A percentile compares a stretch with the other conserved stretches of the same genome.
These are phyloP conservation scores for Peromyscus maniculatus DNA, from an alignment of 2,113 vertebrate species.

Conservation along the genomic window DNA sequence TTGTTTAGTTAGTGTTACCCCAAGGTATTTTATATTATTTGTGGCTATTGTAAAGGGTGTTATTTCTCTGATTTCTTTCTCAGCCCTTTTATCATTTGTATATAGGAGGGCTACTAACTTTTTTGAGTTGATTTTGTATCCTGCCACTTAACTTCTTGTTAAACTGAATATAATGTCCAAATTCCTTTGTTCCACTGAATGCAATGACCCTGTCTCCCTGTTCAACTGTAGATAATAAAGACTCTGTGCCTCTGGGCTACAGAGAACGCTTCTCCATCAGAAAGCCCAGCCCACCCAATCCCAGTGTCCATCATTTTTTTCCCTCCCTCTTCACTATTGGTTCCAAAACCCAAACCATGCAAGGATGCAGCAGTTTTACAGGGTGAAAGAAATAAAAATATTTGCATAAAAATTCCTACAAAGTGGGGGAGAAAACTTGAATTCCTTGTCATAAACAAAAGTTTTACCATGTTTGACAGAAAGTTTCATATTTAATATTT, in stretches of 20 bases:
- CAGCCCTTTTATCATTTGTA: no score
- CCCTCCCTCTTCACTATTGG: background rate
- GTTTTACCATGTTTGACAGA: background rate
- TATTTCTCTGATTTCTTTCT: no score
- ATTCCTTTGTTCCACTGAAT: background rate
- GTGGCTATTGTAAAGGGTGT: no score
- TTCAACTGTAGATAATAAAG: background rate
- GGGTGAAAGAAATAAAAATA: background rate
- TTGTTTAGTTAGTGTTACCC: no score
- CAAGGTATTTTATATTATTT: no score
- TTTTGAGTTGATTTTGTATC: no score
- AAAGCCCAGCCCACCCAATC: background rate
- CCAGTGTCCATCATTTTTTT: background rate
- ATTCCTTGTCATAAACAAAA: background rate
- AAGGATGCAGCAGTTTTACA: background rate
- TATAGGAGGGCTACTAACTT: no score
- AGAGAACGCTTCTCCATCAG: background rate
- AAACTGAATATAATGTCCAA: background rate
- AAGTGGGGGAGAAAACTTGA: background rate
- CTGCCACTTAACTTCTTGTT: background rate
- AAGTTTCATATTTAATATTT: background rate
- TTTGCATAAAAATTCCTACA: background rate
- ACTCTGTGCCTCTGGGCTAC: background rate
- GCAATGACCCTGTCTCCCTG: background rate
- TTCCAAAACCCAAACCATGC: background rate